These are phyloP conservation scores for Darwinula stevensoni DNA, from an alignment of 2,888 invertebrate genomes.

Conservation along the genomic window DNA sequence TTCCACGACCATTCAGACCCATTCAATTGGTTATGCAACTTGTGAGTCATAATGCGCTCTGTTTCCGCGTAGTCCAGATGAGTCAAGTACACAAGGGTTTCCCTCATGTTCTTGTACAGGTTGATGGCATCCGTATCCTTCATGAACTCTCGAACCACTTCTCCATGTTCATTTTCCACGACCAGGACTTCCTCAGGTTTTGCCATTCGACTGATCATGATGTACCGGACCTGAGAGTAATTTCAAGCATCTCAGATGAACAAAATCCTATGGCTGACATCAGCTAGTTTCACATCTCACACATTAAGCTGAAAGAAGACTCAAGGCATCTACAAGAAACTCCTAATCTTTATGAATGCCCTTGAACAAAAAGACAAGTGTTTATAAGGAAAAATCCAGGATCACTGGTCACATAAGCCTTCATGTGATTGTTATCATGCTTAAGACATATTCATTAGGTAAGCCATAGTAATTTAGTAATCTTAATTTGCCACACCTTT, in stretches of 20 bases:
- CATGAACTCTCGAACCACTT: conserved; percentile 97
- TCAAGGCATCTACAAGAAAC: no score
- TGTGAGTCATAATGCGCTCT: conserved; percentile 95
- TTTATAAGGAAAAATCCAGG: no score
- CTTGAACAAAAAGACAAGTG: no score
- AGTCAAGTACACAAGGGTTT: conserved; percentile 85
- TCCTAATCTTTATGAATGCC: not conserved
- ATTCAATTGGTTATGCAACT: conserved; percentile 89
- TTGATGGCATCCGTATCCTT: conserved; percentile 99
- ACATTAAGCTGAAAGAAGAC: no score
- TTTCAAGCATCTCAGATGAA: not conserved
- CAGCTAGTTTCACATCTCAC: not conserved
- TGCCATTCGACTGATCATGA: conserved; percentile 98
- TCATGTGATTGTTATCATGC: no score
- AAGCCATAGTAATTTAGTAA: no score
- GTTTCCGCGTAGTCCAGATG: conserved; percentile 95
- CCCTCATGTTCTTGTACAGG: conserved; percentile 96
- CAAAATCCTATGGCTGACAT: not conserved
- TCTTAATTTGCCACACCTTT: no score
- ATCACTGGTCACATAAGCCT: no score
- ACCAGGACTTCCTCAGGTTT: conserved; percentile 98
- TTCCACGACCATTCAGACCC: conserved; percentile 99
- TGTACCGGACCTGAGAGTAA: conserved; percentile 36
- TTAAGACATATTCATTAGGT: no score
- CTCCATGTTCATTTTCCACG: conserved; percentile 98